These are phyloP conservation scores for Atlantisia rogersi DNA, from an alignment of 2,113 vertebrate genomes.

Conservation along the genomic window DNA sequence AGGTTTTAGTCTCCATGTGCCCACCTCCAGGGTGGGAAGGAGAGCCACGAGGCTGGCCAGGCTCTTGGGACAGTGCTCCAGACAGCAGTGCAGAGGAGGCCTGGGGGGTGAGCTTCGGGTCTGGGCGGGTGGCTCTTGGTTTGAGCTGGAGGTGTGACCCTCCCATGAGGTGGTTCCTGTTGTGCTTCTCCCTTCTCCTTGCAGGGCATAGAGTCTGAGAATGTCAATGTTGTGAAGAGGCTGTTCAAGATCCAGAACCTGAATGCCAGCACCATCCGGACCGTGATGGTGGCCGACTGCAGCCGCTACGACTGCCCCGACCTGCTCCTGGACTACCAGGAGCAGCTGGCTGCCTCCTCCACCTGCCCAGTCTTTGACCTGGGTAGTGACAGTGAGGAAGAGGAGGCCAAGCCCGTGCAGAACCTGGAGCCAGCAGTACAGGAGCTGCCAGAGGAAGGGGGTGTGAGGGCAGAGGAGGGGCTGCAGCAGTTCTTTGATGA, in stretches of 20 bases:
- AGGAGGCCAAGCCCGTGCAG: constrained; percentile 56
- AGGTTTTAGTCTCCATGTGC: accelerated
- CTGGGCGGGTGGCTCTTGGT: not conserved
- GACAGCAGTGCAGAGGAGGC: too few species aligned
- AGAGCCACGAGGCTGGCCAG: not conserved
- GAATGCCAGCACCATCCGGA: constrained; percentile 95
- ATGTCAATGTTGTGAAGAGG: constrained; percentile 94
- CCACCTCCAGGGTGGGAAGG: not conserved
- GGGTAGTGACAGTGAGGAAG: constrained; percentile 79
- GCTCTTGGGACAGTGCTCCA: not conserved
- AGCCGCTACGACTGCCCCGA: constrained; percentile 87
- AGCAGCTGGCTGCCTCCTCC: constrained; percentile 69
- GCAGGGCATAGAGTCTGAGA: constrained; percentile 94
- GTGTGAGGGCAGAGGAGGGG: not conserved
- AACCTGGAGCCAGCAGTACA: not conserved
- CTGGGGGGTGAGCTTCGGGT: accelerated
- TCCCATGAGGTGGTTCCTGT: not conserved
- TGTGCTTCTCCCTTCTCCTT: not conserved
- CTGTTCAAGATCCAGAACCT: constrained; percentile 99
- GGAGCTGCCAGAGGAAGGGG: not conserved
- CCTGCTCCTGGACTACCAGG: constrained; percentile 84
- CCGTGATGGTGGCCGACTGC: constrained; percentile 96
- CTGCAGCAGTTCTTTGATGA: constrained; percentile 74
- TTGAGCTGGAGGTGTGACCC: not conserved
- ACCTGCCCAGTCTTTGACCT: constrained; percentile 81